Evolutionary conservation across 37 sponge, comb jelly and placozoan genomes (phyloP).

Genomic region (Halisarca cf. caerulea): DNA sequence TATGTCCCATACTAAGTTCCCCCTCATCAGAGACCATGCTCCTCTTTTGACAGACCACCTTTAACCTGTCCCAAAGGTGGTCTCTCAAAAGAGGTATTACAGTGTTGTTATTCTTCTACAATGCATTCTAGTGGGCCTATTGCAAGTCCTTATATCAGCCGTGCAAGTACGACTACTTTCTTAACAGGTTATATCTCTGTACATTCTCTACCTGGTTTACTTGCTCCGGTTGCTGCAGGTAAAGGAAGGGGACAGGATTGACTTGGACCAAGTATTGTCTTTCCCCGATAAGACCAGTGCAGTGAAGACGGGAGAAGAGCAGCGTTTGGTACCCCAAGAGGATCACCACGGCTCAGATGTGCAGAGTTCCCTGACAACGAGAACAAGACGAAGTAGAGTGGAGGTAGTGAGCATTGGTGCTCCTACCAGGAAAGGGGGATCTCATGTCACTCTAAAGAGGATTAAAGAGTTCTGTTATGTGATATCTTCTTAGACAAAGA

Average conservation of each 20-base stretch:
- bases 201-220: neutral
- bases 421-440: conserved; percentile 60
- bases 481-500: no score
- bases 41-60: no score
- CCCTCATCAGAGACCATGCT: no score
- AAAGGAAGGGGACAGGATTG: conserved; percentile 57
- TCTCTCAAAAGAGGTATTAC: no score
- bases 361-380: neutral
- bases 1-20: no score
- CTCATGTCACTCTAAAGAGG: conserved; percentile 40
- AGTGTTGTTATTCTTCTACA: no score
- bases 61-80: no score
- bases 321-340: neutral
- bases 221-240: conserved; percentile 35
- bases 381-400: conserved; percentile 56
- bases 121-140: no score
- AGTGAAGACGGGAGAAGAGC: neutral
- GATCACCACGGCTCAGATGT: neutral
- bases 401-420: conserved; percentile 61
- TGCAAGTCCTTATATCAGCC: no score
- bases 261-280: conserved; percentile 43
- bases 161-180: no score
- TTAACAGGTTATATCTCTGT: neutral
- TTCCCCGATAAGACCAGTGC: neutral
- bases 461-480: conserved; percentile 7